Evolutionary conservation across 2,888 invertebrate genomes (phyloP).

Genomic region (Dasypogon diadema): DNA sequence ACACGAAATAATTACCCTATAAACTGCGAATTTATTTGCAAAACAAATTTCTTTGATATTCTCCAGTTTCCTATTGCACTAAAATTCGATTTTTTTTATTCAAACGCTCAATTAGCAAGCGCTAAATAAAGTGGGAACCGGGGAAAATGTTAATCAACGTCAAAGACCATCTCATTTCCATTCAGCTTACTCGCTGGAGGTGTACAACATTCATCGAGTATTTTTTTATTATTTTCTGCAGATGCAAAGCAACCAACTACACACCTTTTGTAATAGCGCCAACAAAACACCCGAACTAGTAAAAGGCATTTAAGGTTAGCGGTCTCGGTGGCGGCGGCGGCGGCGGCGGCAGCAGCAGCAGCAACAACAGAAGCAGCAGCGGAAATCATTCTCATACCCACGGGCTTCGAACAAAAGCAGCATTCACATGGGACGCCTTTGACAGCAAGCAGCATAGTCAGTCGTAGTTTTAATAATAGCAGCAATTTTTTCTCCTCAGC

Average conservation of each 20-base stretch:
- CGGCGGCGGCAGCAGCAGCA: background rate
- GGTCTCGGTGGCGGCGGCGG: background rate
- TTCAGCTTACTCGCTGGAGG: background rate
- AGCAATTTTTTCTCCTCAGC: background rate
- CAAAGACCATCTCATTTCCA: conserved; percentile 31
- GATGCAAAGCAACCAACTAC: background rate
- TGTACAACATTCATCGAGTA: background rate
- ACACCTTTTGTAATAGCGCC: conserved; percentile 15
- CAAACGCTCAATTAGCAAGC: conserved; percentile 18
- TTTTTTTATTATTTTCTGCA: background rate
- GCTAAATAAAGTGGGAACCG: background rate
- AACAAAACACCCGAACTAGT: too few relatives aligned
- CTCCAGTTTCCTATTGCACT: background rate
- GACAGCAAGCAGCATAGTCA: background rate
- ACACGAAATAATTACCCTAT: conserved; percentile 5
- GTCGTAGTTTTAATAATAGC: background rate
- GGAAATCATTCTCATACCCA: conserved; percentile 32
- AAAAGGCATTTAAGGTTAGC: too few relatives aligned
- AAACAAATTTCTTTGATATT: conserved; percentile 27
- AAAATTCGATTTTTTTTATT: background rate
- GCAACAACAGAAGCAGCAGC: conserved; percentile 15
- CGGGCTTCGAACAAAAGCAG: conserved; percentile 6
- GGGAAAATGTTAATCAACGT: conserved; percentile 35
- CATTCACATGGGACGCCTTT: conserved; percentile 18
- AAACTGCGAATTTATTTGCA: conserved; percentile 23